Conservation (phyloP, 2,888 invertebrate genomes). For the Hemicrepidius hirtus region DNA sequence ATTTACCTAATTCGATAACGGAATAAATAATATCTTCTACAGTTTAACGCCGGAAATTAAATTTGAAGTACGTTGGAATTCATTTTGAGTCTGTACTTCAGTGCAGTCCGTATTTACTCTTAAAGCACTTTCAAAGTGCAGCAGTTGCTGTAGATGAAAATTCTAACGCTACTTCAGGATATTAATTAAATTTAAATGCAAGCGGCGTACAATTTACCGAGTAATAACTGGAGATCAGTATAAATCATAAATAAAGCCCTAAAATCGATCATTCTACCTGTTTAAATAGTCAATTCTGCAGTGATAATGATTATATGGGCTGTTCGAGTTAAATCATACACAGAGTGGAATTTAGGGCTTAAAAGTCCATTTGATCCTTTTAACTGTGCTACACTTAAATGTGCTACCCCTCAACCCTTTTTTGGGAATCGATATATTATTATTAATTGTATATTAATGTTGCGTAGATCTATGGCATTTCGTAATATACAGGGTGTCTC, state of each 20-base stretch:
- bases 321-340: neutral
- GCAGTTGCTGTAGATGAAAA: constrained; percentile 38
- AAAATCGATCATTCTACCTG: neutral
- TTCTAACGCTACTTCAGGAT: constrained; percentile 23
- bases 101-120: constrained; percentile 39
- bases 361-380: constrained; percentile 7
- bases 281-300: constrained; percentile 9
- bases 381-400: neutral
- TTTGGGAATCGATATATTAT: no score
- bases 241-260: neutral
- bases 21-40: constrained; percentile 31
- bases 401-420: neutral
- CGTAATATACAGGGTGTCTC: no score
- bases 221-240: neutral
- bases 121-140: constrained; percentile 33
- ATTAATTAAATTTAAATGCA: constrained; percentile 41
- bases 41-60: constrained; percentile 43
- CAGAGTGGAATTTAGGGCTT: constrained; percentile 22
- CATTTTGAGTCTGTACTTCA: constrained; percentile 34
- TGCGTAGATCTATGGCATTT: no score
- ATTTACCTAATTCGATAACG: neutral
- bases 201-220: neutral
- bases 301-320: constrained; percentile 7
- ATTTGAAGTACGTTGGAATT: constrained; percentile 42
- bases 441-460: no score